A percentile compares a stretch with the other conserved stretches of the same genome.
These are phyloP conservation scores for Sebastes steindachneri DNA, from an alignment of 2,797 vertebrate genomes.

Conservation along the genomic window DNA sequence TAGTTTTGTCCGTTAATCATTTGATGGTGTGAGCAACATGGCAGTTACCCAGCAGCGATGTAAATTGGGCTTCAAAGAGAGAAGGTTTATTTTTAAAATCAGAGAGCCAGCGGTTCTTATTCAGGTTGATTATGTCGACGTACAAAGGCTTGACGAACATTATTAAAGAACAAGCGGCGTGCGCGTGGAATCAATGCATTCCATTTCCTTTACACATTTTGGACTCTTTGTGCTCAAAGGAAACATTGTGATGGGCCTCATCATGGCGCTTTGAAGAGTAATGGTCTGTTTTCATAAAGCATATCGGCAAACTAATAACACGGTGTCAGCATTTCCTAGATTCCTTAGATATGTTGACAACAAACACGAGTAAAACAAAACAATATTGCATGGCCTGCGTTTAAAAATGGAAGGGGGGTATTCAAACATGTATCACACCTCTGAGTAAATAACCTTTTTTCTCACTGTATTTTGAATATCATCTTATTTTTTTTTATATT, in stretches of 20 bases:
- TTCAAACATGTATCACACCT: constrained; percentile 10
- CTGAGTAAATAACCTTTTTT: background rate
- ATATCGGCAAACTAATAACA: constrained; percentile 28
- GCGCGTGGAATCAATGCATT: constrained; percentile 56
- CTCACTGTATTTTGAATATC: background rate
- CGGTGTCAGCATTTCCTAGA: constrained; percentile 25
- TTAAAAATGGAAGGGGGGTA: background rate
- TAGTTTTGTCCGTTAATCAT: constrained; percentile 73
- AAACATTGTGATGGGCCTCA: constrained; percentile 42
- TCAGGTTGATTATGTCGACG: constrained; percentile 64
- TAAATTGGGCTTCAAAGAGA: constrained; percentile 74
- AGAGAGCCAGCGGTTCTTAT: constrained; percentile 42
- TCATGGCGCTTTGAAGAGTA: constrained; percentile 60
- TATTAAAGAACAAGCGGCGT: constrained; percentile 61
- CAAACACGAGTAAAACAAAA: constrained; percentile 20
- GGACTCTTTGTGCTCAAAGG: constrained; percentile 58
- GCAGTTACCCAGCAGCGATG: constrained; percentile 66
- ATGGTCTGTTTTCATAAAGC: constrained; percentile 41
- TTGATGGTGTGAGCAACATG: constrained; percentile 66
- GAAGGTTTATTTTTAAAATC: constrained; percentile 77
- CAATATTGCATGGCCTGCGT: background rate
- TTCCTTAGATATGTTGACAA: constrained; percentile 40
- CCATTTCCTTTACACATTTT: constrained; percentile 63
- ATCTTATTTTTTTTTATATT: background rate
- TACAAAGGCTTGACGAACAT: constrained; percentile 45